Evolutionary conservation across 37 sponge, comb jelly and placozoan genomes (phyloP).

Genomic region (Oscarella lobularis): DNA sequence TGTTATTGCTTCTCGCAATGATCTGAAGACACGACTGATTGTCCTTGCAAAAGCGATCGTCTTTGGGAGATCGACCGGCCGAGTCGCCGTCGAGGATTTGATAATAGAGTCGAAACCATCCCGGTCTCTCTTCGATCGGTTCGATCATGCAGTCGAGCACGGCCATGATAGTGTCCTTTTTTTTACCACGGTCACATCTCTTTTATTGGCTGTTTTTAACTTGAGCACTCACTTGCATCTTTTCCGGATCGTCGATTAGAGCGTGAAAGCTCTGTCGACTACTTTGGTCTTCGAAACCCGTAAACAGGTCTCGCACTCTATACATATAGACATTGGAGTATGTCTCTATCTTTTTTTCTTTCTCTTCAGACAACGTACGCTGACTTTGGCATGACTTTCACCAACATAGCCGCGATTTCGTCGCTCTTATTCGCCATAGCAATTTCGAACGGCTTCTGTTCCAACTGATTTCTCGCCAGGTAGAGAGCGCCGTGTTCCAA

Average conservation of each 20-base stretch:
- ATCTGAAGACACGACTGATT: constrained; percentile 44
- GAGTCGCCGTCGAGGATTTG: constrained; percentile 43
- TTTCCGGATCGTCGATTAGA: too few relatives aligned
- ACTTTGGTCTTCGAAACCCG: not conserved
- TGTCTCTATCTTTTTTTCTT: not conserved
- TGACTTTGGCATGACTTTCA: constrained; percentile 18
- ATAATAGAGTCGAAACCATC: constrained; percentile 28
- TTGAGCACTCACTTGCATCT: too few relatives aligned
- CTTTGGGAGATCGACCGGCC: constrained; percentile 29
- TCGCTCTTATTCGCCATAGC: constrained; percentile 20
- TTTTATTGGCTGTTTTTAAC: not conserved
- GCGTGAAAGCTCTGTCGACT: too few relatives aligned
- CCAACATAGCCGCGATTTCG: constrained; percentile 19
- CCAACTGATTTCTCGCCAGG: constrained; percentile 12
- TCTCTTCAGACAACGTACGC: constrained; percentile 9
- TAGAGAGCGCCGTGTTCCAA: constrained; percentile 14
- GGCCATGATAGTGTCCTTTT: constrained; percentile 25
- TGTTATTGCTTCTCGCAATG: constrained; percentile 48
- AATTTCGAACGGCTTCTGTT: constrained; percentile 25
- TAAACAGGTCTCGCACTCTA: constrained; percentile 21
- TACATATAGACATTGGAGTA: not conserved
- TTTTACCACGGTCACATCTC: not conserved
- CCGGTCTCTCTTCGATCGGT: constrained; percentile 9
- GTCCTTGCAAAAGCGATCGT: constrained; percentile 17
- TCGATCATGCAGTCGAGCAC: constrained; percentile 58